phyloP scores from a whole-genome alignment of 2,888 invertebrate genomes.

The Leptura quadrifasciata region DNA sequence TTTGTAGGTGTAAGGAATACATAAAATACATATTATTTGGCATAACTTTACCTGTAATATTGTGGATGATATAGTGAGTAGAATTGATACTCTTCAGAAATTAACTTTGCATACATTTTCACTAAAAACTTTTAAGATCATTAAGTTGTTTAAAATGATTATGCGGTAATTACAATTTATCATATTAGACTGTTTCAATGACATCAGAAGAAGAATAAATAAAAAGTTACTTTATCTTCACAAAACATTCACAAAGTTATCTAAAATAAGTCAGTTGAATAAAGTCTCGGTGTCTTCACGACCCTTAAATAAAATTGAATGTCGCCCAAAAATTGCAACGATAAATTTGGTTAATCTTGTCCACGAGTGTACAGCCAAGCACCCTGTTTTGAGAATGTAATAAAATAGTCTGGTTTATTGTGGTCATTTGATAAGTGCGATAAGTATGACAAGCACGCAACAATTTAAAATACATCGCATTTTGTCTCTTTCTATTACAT shows the following conservation, averaged over 20 bases:
- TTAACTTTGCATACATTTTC: too few relatives aligned
- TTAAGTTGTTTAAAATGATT: too few relatives aligned
- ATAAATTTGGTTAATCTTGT: constrained; percentile 58
- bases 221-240: neutral
- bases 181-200: too few relatives aligned
- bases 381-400: constrained; percentile 57
- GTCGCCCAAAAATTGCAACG: constrained; percentile 48
- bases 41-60: too few relatives aligned
- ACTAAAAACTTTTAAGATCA: too few relatives aligned
- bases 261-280: neutral
- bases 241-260: neutral
- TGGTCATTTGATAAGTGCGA: constrained; percentile 70
- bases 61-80: too few relatives aligned
- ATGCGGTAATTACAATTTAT: too few relatives aligned
- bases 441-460: constrained; percentile 69
- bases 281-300: neutral
- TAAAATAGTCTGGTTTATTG: constrained; percentile 69
- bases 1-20: too few relatives aligned
- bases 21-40: too few relatives aligned
- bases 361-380: constrained; percentile 49
- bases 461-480: constrained; percentile 64
- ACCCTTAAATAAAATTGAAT: constrained; percentile 21
- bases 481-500: constrained; percentile 53
- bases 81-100: too few relatives aligned
- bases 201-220: too few relatives aligned